A percentile compares a stretch with the other conserved stretches of the same genome.
phyloP scores from a whole-genome alignment of 2,797 vertebrate genomes.

The Enteromius trimaculatus region DNA sequence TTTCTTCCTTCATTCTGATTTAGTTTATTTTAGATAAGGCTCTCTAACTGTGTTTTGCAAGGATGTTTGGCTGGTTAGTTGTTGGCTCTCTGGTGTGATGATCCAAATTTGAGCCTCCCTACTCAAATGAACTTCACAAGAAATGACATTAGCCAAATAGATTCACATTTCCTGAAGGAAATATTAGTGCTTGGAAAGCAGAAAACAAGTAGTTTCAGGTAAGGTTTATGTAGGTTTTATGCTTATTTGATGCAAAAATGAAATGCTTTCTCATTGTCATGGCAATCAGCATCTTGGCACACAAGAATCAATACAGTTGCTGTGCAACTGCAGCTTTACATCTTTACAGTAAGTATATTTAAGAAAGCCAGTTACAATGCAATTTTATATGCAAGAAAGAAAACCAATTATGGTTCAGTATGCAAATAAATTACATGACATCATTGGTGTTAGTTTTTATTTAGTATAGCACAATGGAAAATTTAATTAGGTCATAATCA shows the following conservation, averaged over 20 bases:
- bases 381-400: neutral
- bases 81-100: slow-evolving; percentile 5
- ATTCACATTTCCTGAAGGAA: slow-evolving; percentile 7
- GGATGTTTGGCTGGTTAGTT: neutral
- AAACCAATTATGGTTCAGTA: neutral
- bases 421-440: neutral
- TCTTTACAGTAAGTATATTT: neutral
- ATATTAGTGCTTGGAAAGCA: neutral
- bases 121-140: neutral
- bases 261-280: neutral
- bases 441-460: neutral
- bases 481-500: neutral
- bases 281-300: neutral
- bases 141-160: slow-evolving; percentile 12
- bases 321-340: neutral
- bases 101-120: slow-evolving; percentile 7
- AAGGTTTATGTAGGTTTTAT: neutral
- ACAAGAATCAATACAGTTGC: neutral
- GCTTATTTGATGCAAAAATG: neutral
- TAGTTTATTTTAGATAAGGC: slow-evolving; percentile 4
- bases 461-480: neutral
- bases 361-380: neutral
- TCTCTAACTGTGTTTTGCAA: slow-evolving; percentile 15
- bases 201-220: neutral
- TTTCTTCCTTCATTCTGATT: slow-evolving; percentile 2